Percentiles rank a stretch among this genome's conserved stretches.
These are phyloP conservation scores for Trissolcus japonicus DNA, from an alignment of 2,888 invertebrate genomes.

Conservation along the genomic window DNA sequence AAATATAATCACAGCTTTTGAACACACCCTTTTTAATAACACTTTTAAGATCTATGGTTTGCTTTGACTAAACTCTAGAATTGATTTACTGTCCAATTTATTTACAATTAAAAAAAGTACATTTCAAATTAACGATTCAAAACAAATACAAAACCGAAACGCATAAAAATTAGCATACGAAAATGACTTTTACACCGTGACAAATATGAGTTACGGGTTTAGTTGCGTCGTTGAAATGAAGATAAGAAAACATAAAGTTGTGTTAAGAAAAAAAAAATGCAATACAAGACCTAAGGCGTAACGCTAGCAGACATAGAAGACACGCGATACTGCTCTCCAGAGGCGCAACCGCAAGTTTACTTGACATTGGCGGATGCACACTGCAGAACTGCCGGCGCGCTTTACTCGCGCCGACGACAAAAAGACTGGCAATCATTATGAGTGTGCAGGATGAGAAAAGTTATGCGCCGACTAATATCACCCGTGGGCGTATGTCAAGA, in stretches of 20 bases:
- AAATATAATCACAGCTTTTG: no score
- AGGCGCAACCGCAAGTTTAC: conserved; percentile 31
- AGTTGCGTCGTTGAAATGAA: conserved; percentile 8
- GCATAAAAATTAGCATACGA: no score
- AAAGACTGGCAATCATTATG: conserved; percentile 23
- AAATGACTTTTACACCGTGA: no score
- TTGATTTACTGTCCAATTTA: no score
- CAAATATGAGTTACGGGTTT: no score
- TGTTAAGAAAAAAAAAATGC: conserved; percentile 5
- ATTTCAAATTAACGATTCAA: no score
- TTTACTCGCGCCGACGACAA: conserved; percentile 23
- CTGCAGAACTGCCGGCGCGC: conserved; percentile 35
- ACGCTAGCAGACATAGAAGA: conserved; percentile 30
- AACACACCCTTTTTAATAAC: no score
- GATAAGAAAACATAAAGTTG: conserved; percentile 1
- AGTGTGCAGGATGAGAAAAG: conserved; percentile 41
- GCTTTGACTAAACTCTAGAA: no score
- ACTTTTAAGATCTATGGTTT: no score
- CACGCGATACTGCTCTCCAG: conserved; percentile 42
- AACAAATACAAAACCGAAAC: no score
- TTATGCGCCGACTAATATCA: conserved; percentile 41
- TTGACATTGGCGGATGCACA: conserved; percentile 52
- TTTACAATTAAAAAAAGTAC: no score
- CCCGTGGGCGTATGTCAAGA: conserved; percentile 53
- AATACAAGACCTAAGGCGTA: conserved; percentile 31